Evolutionary conservation across 2,888 invertebrate genomes (phyloP).

Genomic region (Kuschelorhynchus macadamiae): DNA sequence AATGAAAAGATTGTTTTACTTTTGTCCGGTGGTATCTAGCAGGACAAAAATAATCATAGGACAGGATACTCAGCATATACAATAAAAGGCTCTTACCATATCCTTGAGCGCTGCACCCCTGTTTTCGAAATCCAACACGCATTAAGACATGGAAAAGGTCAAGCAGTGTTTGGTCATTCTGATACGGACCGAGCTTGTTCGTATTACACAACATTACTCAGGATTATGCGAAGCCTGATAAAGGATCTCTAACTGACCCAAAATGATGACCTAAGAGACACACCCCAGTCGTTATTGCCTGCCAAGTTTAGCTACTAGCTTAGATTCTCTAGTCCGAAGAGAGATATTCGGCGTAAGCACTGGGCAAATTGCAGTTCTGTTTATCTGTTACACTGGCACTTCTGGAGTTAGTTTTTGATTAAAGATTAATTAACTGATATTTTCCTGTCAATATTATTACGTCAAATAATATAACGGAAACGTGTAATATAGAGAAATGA

Average conservation of each 20-base stretch:
- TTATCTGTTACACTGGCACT: background rate
- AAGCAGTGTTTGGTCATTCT: background rate
- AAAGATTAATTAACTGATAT: too few relatives aligned
- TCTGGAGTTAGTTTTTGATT: background rate
- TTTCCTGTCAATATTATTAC: too few relatives aligned
- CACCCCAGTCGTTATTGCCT: conserved; percentile 40
- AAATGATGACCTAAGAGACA: conserved; percentile 45
- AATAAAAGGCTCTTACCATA: too few relatives aligned
- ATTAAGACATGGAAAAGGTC: background rate
- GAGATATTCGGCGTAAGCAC: conserved; percentile 9
- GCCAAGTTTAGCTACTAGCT: conserved; percentile 27
- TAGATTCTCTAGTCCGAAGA: conserved; percentile 22
- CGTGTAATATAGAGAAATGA: too few relatives aligned
- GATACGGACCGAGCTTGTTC: background rate
- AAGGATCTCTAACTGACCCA: conserved; percentile 40
- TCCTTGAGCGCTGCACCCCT: too few relatives aligned
- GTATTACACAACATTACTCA: conserved; percentile 44
- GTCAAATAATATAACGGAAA: too few relatives aligned
- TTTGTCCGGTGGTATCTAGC: too few relatives aligned
- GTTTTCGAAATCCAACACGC: too few relatives aligned
- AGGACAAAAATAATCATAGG: background rate
- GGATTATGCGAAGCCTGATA: conserved; percentile 45
- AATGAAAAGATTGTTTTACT: too few relatives aligned
- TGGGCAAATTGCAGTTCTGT: background rate
- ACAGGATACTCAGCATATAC: too few relatives aligned